Base-by-base conservation (phyloP, 2,797 vertebrate genomes). In the Sparus aurata region DNA sequence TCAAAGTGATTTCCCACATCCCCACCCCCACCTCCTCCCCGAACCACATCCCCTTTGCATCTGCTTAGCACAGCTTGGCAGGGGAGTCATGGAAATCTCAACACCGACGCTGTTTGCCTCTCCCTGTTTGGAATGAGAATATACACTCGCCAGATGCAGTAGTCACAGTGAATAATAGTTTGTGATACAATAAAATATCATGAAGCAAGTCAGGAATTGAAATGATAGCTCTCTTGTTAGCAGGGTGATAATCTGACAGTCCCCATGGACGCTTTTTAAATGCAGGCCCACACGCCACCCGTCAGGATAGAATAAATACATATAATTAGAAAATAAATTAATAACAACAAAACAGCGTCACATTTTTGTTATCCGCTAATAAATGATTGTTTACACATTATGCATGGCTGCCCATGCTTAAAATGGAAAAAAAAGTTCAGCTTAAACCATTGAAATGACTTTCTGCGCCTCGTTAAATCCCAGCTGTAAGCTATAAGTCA, bases 341-440 rank as follows among this genome's bases (percentile, higher is more conserved):
- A 85, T 85, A 65, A 86, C 9, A 91, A 91, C 82, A 90, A 90
- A 85, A 89, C 85, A 73, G 64, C 70, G 79, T 85, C 69, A 68
- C 77, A 79, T 79, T 91, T 80, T 79, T 84, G 73, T 85, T 84
- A 86, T 89, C 71, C 47, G 10, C 84, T 88, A 87, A 93, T 91
- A 86, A 85, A 89, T 81, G 53, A 80, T 54, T 95, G 92, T 94
- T 92, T 94, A 93, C 87, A 85, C 55, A 79, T 49, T 34, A 72
- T 59, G 86, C 91, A 78, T 91, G 89, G 77, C 45, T 71, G 84
- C 85, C 75, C 93, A 92, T 54, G 87, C 89, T 70, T 83, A 41
- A 88, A 93, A 92, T 90, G 47, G 34, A 2, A 38, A 63, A 86
- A 87, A 89, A 85, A 75, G 64, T 82, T 74, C 72, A 74, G 75